phyloP scores from a whole-genome alignment of 2,888 invertebrate genomes.

The Melipona bicolor region DNA sequence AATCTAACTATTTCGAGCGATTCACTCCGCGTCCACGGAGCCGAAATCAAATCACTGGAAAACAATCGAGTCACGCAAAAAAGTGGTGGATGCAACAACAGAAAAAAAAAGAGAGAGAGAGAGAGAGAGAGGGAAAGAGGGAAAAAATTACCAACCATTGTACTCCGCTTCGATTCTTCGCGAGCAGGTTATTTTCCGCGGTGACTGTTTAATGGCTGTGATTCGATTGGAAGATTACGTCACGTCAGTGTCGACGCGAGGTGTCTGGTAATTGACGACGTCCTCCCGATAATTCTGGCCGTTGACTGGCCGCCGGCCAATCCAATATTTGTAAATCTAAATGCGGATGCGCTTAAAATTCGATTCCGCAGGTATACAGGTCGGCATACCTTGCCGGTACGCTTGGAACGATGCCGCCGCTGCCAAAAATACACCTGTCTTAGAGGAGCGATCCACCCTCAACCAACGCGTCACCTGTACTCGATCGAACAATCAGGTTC shows the following conservation, averaged over 20 bases:
- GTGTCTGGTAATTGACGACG: slow-evolving; percentile 13
- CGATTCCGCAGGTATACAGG: slow-evolving; percentile 25
- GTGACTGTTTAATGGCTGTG: neutral
- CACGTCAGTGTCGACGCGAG: neutral
- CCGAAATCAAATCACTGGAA: slow-evolving; percentile 13
- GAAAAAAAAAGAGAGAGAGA: neutral
- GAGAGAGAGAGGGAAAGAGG: neutral
- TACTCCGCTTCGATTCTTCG: slow-evolving; percentile 1
- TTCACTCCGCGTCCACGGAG: slow-evolving; percentile 4
- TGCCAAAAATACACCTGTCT: slow-evolving; percentile 33
- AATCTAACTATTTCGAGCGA: slow-evolving; percentile 29
- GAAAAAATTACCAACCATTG: slow-evolving; percentile 4
- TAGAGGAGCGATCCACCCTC: neutral
- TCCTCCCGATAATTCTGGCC: slow-evolving; percentile 33
- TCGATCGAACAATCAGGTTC: neutral
- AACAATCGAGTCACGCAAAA: slow-evolving; percentile 15
- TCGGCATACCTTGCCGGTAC: slow-evolving; percentile 20
- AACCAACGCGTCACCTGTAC: neutral
- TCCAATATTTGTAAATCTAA: slow-evolving; percentile 49
- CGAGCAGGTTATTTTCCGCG: neutral
- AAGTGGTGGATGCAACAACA: neutral
- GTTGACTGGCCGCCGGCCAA: slow-evolving; percentile 37
- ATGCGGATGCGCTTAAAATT: slow-evolving; percentile 36
- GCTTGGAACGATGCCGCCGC: slow-evolving; percentile 47
- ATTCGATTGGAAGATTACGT: slow-evolving; percentile 5